Evolutionary conservation across 2,888 invertebrate genomes (phyloP).

Genomic region (Sphaeridia pumilis): DNA sequence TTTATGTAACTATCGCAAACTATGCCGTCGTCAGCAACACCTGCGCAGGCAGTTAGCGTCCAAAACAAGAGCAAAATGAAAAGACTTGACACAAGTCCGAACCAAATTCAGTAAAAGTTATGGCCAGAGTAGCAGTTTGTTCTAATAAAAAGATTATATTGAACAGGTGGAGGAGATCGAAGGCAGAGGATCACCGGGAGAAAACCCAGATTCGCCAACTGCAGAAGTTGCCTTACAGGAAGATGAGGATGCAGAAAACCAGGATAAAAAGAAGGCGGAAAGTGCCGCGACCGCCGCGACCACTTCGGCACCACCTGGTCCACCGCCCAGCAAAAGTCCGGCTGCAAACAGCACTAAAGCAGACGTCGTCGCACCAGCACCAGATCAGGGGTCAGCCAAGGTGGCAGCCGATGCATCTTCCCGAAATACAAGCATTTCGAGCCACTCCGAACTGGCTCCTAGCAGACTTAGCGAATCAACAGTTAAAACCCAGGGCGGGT

Average conservation of each 20-base stretch:
- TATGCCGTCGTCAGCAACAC: no score
- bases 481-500: slow-evolving; percentile 28
- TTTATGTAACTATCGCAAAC: no score
- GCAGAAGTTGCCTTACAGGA: slow-evolving; percentile 24
- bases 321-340: no score
- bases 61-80: no score
- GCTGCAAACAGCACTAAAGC: neutral
- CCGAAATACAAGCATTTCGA: slow-evolving; percentile 31
- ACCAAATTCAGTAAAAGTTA: no score
- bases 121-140: no score
- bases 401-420: slow-evolving; percentile 19
- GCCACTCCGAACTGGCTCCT: slow-evolving; percentile 31
- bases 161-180: slow-evolving; percentile 38
- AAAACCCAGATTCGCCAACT: slow-evolving; percentile 32
- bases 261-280: slow-evolving; percentile 4
- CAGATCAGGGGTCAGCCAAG: neutral
- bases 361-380: neutral
- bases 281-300: no score
- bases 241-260: neutral
- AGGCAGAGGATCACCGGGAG: slow-evolving; percentile 36
- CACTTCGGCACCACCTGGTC: no score
- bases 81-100: no score
- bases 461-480: slow-evolving; percentile 34
- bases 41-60: no score
- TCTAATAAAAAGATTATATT: no score